Evolutionary conservation across 2,797 vertebrate species (phyloP).

Genomic region (Eulemur mongoz): DNA sequence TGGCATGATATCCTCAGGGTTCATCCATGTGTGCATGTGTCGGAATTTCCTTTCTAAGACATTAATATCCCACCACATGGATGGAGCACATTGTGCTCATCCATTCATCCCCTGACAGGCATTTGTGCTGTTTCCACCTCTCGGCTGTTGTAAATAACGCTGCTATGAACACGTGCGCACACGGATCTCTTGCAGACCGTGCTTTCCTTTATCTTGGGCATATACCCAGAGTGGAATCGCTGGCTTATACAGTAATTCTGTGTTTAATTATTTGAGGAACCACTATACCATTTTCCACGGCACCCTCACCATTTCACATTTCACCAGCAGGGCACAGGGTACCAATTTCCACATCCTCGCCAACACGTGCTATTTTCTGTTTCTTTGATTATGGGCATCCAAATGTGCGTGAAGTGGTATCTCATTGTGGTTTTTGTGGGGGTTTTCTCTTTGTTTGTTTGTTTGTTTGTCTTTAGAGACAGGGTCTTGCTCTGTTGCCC

Average conservation of each 20-base stretch:
- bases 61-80: neutral
- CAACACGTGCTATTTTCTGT: neutral
- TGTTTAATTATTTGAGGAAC: neutral
- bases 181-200: neutral
- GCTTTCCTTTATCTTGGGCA: neutral
- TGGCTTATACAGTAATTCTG: neutral
- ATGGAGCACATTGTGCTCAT: neutral
- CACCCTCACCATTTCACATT: neutral
- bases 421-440: neutral
- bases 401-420: neutral
- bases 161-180: accelerated
- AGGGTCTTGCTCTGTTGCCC: too few relatives aligned
- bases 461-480: too few relatives aligned
- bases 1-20: neutral
- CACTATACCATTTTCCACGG: neutral
- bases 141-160: neutral
- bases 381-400: neutral
- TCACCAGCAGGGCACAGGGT: neutral
- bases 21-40: neutral
- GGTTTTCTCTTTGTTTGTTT: too few relatives aligned
- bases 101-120: neutral
- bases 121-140: neutral
- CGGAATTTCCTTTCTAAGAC: neutral
- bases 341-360: neutral
- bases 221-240: neutral